A percentile compares a stretch with the other conserved stretches of the same genome.
Conservation (phyloP, 2,888 invertebrate species). For the Neelides folsomi region DNA sequence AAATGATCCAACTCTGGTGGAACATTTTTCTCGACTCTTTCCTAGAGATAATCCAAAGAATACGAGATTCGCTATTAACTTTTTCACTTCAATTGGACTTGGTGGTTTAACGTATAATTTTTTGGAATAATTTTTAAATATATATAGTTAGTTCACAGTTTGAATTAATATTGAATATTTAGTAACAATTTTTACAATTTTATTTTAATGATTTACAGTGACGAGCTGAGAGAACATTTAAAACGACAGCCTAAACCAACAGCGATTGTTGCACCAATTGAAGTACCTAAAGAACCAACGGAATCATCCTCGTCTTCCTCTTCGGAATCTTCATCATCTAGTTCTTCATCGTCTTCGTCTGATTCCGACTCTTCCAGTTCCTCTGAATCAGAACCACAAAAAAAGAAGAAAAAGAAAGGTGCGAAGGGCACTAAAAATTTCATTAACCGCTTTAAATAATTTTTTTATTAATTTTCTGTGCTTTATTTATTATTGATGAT, state of each 20-base stretch:
- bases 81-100: conserved; percentile 91
- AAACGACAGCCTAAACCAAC: conserved; percentile 58
- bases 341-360: conserved; percentile 35
- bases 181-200: conserved; percentile 5
- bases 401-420: conserved; percentile 27
- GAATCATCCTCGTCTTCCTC: conserved; percentile 2
- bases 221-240: conserved; percentile 76
- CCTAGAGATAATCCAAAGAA: conserved; percentile 92
- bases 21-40: conserved; percentile 79
- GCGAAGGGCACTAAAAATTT: too few relatives aligned
- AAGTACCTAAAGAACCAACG: conserved; percentile 17
- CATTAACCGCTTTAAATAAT: too few relatives aligned
- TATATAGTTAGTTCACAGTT: neutral
- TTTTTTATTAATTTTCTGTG: too few relatives aligned
- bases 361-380: conserved; percentile 8
- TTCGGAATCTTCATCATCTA: conserved; percentile 37
- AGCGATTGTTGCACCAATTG: conserved; percentile 35
- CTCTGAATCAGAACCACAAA: conserved; percentile 32
- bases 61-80: conserved; percentile 93
- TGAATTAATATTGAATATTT: neutral
- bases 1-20: conserved; percentile 74
- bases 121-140: conserved; percentile 2
- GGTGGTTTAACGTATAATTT: conserved; percentile 72
- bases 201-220: conserved; percentile 41
- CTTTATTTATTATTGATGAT: too few relatives aligned